phyloP scores from a whole-genome alignment of 2,888 invertebrate species.

The Cybosia mesomella region DNA sequence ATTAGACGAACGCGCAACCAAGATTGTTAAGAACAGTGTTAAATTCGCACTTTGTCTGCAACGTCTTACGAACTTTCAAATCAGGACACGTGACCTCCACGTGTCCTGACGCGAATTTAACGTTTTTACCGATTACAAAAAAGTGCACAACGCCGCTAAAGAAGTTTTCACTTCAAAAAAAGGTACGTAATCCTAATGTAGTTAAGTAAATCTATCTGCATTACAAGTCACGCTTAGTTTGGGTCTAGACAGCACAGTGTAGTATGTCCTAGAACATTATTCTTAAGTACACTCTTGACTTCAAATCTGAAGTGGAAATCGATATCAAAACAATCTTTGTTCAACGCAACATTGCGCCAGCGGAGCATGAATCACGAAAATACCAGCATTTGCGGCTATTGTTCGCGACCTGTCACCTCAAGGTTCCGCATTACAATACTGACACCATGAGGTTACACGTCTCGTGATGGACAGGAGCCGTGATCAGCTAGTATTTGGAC shows the following conservation, averaged over 20 bases:
- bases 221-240: not conserved
- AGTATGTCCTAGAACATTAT: not conserved
- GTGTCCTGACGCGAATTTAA: no score
- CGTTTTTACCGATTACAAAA: no score
- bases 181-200: no score
- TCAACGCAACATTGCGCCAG: conserved; percentile 10
- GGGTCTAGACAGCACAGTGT: not conserved
- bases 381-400: conserved; percentile 25
- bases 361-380: conserved; percentile 19
- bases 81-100: no score
- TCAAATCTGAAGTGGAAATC: conserved; percentile 1
- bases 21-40: no score
- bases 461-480: conserved; percentile 45
- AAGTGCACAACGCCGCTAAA: no score
- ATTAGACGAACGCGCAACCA: no score
- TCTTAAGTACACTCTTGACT: not conserved
- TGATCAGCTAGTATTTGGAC: conserved; percentile 38
- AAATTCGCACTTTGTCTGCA: no score
- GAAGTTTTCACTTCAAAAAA: no score
- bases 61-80: no score
- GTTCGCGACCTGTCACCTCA: conserved; percentile 34
- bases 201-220: no score
- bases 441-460: conserved; percentile 11
- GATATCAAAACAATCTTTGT: not conserved
- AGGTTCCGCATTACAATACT: conserved; percentile 30